Percentiles rank a stretch among this genome's conserved stretches.
These are phyloP conservation scores for Beris chalybata DNA, from an alignment of 2,888 invertebrate genomes.

Conservation along the genomic window DNA sequence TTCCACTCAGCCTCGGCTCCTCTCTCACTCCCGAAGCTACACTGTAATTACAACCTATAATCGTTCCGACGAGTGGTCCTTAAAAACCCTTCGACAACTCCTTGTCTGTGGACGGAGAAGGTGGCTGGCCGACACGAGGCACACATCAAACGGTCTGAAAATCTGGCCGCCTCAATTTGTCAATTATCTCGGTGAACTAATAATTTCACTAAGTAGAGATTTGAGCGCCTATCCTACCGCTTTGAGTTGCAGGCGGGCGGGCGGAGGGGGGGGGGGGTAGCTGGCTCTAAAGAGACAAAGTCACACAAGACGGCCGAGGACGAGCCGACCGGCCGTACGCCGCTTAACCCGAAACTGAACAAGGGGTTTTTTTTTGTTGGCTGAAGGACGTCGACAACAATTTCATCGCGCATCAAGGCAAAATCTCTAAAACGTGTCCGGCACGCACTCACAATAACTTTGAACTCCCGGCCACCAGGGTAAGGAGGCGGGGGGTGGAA, in stretches of 20 bases:
- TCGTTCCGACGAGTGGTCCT: too few relatives aligned
- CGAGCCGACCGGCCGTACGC: background rate
- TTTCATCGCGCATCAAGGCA: conserved; percentile 33
- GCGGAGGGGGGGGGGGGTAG: too few relatives aligned
- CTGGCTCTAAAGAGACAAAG: background rate
- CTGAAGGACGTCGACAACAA: conserved; percentile 24
- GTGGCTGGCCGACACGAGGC: too few relatives aligned
- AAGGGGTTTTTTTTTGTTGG: background rate
- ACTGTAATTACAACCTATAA: too few relatives aligned
- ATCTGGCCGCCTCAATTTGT: conserved; percentile 3
- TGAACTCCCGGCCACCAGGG: background rate
- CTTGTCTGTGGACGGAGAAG: too few relatives aligned
- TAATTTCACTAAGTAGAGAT: conserved; percentile 23
- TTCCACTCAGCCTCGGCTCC: too few relatives aligned
- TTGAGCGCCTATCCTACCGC: conserved; percentile 14
- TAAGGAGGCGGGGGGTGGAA: too few relatives aligned
- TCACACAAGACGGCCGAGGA: background rate
- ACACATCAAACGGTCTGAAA: conserved; percentile 18
- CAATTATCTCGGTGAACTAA: conserved; percentile 25
- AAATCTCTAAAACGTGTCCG: conserved; percentile 52
- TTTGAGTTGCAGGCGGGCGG: background rate
- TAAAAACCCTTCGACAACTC: too few relatives aligned
- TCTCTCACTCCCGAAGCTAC: too few relatives aligned
- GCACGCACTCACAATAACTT: conserved; percentile 40
- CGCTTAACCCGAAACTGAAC: background rate